Evolutionary conservation across 2,888 invertebrate genomes (phyloP).

Genomic region (Aphodius granarius): DNA sequence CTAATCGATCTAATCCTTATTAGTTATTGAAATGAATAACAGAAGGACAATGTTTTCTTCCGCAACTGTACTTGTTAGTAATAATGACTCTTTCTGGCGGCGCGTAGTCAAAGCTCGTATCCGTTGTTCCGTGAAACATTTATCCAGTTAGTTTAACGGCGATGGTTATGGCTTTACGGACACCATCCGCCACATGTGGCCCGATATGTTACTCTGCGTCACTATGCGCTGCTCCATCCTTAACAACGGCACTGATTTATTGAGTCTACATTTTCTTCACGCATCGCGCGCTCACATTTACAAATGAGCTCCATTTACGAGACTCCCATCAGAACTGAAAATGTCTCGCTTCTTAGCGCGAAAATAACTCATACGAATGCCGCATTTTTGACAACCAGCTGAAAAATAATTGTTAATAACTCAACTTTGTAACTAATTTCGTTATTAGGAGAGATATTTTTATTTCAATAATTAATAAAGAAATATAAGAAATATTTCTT

Average conservation of each 20-base stretch:
- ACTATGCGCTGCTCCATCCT: neutral
- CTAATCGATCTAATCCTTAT: too few relatives aligned
- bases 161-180: neutral
- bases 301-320: slow-evolving; percentile 28
- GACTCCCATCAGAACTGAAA: slow-evolving; percentile 16
- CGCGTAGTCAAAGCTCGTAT: neutral
- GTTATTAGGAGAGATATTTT: too few relatives aligned
- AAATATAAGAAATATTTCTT: too few relatives aligned
- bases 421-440: too few relatives aligned
- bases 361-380: neutral
- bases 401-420: too few relatives aligned
- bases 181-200: neutral
- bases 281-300: slow-evolving; percentile 15
- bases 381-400: too few relatives aligned
- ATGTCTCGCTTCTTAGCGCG: slow-evolving; percentile 8
- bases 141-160: neutral
- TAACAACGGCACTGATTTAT: slow-evolving; percentile 25
- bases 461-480: too few relatives aligned
- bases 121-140: neutral
- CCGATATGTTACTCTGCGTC: neutral
- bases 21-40: too few relatives aligned
- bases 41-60: too few relatives aligned
- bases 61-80: neutral
- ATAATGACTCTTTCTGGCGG: neutral
- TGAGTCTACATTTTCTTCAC: slow-evolving; percentile 25